Evolutionary conservation across 2,113 vertebrate species (phyloP), one percentile per base, ranked within the genome.

Genomic region (Pavo muticus): DNA sequence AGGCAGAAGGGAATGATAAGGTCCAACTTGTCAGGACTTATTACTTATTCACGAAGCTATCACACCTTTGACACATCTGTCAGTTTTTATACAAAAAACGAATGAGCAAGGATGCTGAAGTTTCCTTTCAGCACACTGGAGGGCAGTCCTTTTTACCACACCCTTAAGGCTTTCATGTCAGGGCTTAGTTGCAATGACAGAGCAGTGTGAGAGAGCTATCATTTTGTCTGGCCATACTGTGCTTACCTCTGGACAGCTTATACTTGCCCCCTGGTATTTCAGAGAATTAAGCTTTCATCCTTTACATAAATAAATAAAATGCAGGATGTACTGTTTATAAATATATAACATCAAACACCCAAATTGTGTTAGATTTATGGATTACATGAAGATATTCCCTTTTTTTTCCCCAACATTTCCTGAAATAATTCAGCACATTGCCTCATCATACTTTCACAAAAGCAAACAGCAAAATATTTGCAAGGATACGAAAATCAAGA

Each of bases 1-100:
- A 96, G 97, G 97, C 97, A 96, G 91, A 94, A 97, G 87, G 95
- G 90, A 94, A 97, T 97, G 96, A 98, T 96, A 96, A 97, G 97
- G 97, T 97, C 97, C 93, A 94, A 84, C 97, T 97, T 98, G 98
- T 98, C 98, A 98, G 96, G 95, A 93, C 91, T 92, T 91, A 95
- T 98, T 98, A 98, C 92, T 96, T 97, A 97, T 94, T 97, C 95
- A 93, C 64, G 17, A 96, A 95, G 96, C 82, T 92, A 92, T 97
- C 96, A 93, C 95, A 98, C 97, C 97, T 97, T 97, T 98, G 97
- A 98, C 98, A 98, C 93, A 96, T 94, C 97, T 98, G 97, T 98
- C 98, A 98, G 95, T 96, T 97, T 98, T 97, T 95, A 97, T 97
- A 97, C 91, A 89, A 96, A 97, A 95, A 97, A 59, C 63, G 95